Evolutionary conservation across 2,888 invertebrate genomes (phyloP).

Genomic region (Patella pellucida): DNA sequence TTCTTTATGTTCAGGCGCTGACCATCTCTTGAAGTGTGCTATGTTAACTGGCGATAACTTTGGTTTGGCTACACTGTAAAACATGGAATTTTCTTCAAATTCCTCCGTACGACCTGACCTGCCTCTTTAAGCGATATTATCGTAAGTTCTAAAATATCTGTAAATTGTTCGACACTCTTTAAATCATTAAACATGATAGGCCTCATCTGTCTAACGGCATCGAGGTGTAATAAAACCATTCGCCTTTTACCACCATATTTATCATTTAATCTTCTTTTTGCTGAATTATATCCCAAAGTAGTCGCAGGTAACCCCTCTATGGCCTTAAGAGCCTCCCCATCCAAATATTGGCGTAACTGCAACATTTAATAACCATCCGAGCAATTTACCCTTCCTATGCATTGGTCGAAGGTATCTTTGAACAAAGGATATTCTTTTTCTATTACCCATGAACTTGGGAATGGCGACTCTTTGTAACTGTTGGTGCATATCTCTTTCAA

Average conservation of each 20-base stretch:
- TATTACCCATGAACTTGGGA: background rate
- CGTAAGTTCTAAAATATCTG: background rate
- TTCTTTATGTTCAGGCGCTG: background rate
- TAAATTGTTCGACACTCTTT: background rate
- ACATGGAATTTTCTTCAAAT: background rate
- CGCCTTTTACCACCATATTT: background rate
- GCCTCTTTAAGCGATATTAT: conserved; percentile 11
- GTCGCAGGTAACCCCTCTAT: conserved; percentile 1
- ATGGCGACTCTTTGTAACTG: background rate
- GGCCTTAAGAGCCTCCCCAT: background rate
- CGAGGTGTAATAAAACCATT: background rate
- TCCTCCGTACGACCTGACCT: background rate
- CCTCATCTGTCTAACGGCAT: background rate
- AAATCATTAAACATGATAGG: background rate
- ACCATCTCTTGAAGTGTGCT: background rate
- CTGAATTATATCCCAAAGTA: background rate
- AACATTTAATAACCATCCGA: background rate
- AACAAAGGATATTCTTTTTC: background rate
- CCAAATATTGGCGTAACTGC: background rate
- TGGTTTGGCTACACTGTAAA: background rate
- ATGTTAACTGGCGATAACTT: background rate
- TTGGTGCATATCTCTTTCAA: background rate
- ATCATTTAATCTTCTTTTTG: background rate
- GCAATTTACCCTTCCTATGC: background rate
- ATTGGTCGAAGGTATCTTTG: conserved; percentile 5